Conservation (phyloP, 2,888 invertebrate genomes). For the Podabrus alpinus region DNA sequence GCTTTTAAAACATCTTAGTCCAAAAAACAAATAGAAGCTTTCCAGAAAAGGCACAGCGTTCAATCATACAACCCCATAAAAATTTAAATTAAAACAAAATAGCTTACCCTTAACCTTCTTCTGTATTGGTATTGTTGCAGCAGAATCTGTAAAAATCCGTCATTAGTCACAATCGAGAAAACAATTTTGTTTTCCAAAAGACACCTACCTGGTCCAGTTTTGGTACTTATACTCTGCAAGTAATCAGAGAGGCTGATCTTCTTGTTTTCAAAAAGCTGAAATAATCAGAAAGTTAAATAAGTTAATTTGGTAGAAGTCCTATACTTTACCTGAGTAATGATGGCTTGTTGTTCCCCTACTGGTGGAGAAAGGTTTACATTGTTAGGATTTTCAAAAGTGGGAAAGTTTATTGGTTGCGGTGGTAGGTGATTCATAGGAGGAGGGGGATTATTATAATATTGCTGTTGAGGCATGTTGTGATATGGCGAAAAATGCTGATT, state of each 20-base stretch:
- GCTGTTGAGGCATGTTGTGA: neutral
- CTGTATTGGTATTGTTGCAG: conserved; percentile 46
- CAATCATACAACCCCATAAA: neutral
- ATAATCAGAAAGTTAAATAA: neutral
- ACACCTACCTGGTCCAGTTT: conserved; percentile 49
- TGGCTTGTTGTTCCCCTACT: neutral
- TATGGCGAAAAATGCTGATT: neutral
- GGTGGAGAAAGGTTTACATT: neutral
- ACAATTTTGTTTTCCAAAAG: neutral
- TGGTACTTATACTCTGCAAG: conserved; percentile 48
- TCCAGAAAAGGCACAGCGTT: neutral
- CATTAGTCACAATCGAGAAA: neutral
- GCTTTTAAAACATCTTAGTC: no score
- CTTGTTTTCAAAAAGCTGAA: conserved; percentile 53
- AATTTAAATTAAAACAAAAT: conserved; percentile 3
- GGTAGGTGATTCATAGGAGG: neutral
- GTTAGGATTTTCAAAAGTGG: neutral
- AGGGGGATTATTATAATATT: neutral
- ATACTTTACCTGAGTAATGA: neutral
- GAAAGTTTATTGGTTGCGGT: neutral
- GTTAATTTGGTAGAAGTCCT: neutral
- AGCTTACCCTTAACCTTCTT: conserved; percentile 55
- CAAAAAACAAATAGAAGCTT: neutral
- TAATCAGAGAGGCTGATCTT: conserved; percentile 53
- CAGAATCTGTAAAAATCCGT: conserved; percentile 37